Base-by-base conservation (phyloP, 2,113 vertebrate genomes). In the Pygoscelis antarcticus region DNA sequence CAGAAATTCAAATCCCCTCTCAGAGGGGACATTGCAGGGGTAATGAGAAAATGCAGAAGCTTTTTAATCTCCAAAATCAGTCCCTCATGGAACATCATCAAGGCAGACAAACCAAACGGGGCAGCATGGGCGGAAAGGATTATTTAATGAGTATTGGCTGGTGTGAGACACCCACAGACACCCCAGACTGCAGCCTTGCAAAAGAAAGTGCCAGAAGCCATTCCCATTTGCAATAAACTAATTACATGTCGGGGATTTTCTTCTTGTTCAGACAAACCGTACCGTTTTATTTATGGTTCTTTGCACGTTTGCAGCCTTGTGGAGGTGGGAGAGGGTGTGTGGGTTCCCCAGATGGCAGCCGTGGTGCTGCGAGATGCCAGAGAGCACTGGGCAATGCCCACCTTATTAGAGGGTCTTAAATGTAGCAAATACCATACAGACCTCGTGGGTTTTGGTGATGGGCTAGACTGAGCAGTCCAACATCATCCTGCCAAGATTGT, bases 111-210 rank as follows among this genome's bases (percentile, higher is more conserved):
- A 91, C 23, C 86, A 6, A 95, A 38, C 0, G 1, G 83, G 94
- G 78, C 61, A 81, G 95, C 66, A 64, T 42, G 89, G 91, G 81
- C 3, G 23, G 94, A 27, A 76, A 95, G 92, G 89, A 38, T 93
- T 97, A 95, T 95, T 97, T 97, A 96, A 95, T 89, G 96, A 93
- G 95, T 69, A 85, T 77, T 9, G 60, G 76, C 94, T 97, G 92
- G 38, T 77, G 76, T 1, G 2, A 82, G 89, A 93, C 69, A 91
- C 89, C 93, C 86, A 58, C 94, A 40, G 90, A 60, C 95, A 80
- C 25, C 85, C 69, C 76, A 40, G 84, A 2, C 91, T 49, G 38
- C 82, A 65, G 83, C 51, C 46, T 55, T 4, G 26, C 6, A 0
- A 3, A 84, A 38, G 92, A 94, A 94, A 85, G 55, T 90, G 87